phyloP scores from a whole-genome alignment of 2,797 vertebrate genomes.

The Acomys russatus region DNA sequence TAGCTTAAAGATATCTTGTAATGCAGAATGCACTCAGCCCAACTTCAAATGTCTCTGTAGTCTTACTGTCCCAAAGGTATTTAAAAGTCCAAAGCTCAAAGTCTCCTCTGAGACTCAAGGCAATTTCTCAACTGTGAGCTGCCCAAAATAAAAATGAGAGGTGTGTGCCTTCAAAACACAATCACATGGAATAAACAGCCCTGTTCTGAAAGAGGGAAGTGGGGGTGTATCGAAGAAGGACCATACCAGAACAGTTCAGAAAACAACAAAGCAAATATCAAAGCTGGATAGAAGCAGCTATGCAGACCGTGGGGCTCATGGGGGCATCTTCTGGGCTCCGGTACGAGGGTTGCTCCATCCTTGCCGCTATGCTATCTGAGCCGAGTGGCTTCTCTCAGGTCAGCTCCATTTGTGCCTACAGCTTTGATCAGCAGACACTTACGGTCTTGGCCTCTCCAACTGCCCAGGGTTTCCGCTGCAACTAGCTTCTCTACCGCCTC shows the following conservation, averaged over 20 bases:
- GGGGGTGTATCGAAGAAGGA: not conserved
- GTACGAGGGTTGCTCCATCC: not conserved
- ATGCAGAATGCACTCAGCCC: not conserved
- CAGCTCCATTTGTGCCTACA: not conserved
- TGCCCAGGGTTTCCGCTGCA: too few species aligned
- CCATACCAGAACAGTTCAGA: not conserved
- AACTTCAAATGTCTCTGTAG: not conserved
- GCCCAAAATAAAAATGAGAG: not conserved
- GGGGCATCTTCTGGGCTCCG: not conserved
- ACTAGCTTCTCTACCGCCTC: not conserved
- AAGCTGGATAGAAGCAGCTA: not conserved
- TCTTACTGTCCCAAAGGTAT: not conserved
- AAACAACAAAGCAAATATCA: too few species aligned
- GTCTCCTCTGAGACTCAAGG: not conserved
- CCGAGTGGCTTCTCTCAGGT: not conserved
- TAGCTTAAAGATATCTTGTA: not conserved
- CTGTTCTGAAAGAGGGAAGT: too few species aligned
- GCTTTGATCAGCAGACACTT: not conserved
- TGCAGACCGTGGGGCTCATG: accelerated
- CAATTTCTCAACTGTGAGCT: not conserved
- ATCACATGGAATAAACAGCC: not conserved
- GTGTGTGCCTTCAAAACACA: not conserved
- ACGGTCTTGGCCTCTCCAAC: too few species aligned
- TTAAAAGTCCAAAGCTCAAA: not conserved
- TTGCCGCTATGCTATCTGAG: not conserved